Base-by-base conservation (phyloP, 2,797 vertebrate genomes). In the Champsocephalus gunnari region DNA sequence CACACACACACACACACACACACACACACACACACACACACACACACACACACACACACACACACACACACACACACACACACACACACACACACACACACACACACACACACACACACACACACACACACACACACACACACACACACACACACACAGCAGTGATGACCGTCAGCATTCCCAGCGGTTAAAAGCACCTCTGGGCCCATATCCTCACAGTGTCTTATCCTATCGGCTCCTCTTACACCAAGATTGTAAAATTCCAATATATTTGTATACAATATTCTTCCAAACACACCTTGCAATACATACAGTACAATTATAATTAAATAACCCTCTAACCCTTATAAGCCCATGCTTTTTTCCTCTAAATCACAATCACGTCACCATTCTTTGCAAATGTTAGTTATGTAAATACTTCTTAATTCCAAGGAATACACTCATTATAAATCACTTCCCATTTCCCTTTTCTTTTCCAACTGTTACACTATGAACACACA, bases 341-440 rank as follows among this genome's bases (percentile, higher is more conserved):
- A 67, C 86, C 80, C 84, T 76, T 43, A 54, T 54, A 54, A 73
- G 84, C 78, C 84, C 87, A 88, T 81, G 81, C 73, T 63, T 86
- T 79, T 79, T 38, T 8, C 81, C 60, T 34, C 85, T 61, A 88
- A 89, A 64, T 77, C 78, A 93, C 91, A 41, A 89, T 79, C 85
- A 94, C 89, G 53, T 92, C 88, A 93, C 75, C 87, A 73, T 90
- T 89, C 87, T 86, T 80, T 50, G 76, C 73, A 86, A 89, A 85
- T 54, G 45, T 85, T 88, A 89, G 11, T 87, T 82, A 86, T 77
- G 60, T 92, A 89, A 89, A 89, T 92, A 91, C 66, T 43, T 86
- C 84, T 83, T 71, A 79, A 90, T 82, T 86, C 55, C 61, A 66
- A 75, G 17, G 38, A 83, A 74, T 84, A 91, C 83, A 90, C 82